These are phyloP conservation scores for Anthoptus insignis DNA, from an alignment of 2,888 invertebrate species.

Conservation along the genomic window DNA sequence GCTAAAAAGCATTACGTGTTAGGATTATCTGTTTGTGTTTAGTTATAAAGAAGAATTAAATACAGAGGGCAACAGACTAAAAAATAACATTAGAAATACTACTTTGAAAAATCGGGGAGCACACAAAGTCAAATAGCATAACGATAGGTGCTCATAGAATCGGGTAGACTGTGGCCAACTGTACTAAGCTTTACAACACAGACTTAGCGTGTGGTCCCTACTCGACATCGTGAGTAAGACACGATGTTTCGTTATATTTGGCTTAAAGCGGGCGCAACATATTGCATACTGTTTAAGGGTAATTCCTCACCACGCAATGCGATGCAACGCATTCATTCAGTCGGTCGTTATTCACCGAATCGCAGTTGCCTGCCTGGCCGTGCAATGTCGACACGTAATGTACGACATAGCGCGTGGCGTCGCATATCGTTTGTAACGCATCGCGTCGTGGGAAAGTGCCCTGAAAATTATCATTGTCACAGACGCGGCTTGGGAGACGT, in stretches of 20 bases:
- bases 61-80: conserved; percentile 36
- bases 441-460: conserved; percentile 57
- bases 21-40: conserved; percentile 29
- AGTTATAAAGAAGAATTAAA: conserved; percentile 16
- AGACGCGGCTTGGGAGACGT: conserved; percentile 32
- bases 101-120: background rate
- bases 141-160: background rate
- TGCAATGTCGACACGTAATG: conserved; percentile 55
- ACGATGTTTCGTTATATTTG: conserved; percentile 16
- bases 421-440: conserved; percentile 55
- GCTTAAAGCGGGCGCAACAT: conserved; percentile 52
- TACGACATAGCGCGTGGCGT: conserved; percentile 55
- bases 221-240: conserved; percentile 9
- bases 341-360: conserved; percentile 48
- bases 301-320: conserved; percentile 56
- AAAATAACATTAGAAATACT: background rate
- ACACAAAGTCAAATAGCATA: conserved; percentile 9
- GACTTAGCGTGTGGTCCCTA: conserved; percentile 33
- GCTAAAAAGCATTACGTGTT: conserved; percentile 36
- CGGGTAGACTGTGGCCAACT: conserved; percentile 34
- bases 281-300: conserved; percentile 47
- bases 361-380: conserved; percentile 51
- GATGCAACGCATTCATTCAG: conserved; percentile 51
- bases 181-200: conserved; percentile 38
- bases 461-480: conserved; percentile 52